Evolutionary conservation across 2,113 vertebrate species (phyloP).

Genomic region (Scatophagus argus): DNA sequence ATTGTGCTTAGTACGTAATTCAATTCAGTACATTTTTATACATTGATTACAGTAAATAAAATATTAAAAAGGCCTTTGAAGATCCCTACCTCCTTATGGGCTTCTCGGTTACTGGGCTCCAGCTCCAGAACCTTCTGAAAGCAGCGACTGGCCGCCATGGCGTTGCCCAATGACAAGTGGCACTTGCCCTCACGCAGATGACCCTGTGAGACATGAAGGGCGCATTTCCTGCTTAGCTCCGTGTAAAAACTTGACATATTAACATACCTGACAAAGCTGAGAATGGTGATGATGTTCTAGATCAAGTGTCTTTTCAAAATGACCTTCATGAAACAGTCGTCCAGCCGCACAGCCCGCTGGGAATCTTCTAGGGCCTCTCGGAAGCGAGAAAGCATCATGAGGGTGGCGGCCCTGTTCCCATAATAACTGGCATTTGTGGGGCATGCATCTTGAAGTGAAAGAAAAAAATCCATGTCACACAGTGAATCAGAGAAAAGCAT

Average conservation of each 20-base stretch:
- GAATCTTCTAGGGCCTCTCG: constrained; percentile 93
- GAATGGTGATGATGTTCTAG: neutral
- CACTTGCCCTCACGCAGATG: constrained; percentile 96
- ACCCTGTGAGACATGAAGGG: constrained; percentile 81
- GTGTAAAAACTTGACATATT: neutral
- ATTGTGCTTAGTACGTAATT: neutral
- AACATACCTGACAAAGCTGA: neutral
- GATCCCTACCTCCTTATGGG: constrained; percentile 88
- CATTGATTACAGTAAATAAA: neutral
- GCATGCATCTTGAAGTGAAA: constrained; percentile 83
- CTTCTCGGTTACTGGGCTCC: constrained; percentile 90
- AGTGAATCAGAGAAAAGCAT: neutral
- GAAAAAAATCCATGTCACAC: neutral
- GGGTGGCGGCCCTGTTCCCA: constrained; percentile 94
- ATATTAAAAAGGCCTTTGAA: neutral
- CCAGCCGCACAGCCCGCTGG: constrained; percentile 94
- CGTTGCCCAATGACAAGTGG: constrained; percentile 93
- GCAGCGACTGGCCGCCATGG: constrained; percentile 94
- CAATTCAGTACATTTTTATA: neutral
- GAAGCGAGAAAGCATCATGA: constrained; percentile 93
- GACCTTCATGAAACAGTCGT: constrained; percentile 94
- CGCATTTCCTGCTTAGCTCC: neutral
- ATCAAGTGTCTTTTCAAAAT: constrained; percentile 11
- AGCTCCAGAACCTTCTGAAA: constrained; percentile 93
- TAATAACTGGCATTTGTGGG: constrained; percentile 95